Base-by-base conservation (phyloP, 1,140 invertebrate genomes). In the Sinella curviseta region DNA sequence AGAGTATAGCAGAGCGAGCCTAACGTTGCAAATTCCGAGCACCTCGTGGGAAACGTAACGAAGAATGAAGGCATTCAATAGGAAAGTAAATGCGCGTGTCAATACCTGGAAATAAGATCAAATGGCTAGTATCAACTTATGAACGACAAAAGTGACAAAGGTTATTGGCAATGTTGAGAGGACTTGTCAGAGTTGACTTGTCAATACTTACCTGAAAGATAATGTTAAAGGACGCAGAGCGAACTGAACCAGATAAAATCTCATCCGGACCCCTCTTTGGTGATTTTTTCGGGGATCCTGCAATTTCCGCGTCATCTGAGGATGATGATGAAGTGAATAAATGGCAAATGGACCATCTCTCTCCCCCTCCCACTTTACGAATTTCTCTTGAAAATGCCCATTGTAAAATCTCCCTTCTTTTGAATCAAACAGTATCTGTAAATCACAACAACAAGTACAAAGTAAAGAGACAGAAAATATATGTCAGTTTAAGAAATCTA, bases 1-100 rank as follows among this genome's bases (percentile, higher is more conserved):
- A 74, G 95, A 96, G 87, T 98, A 97, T 54, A 99, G 88, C 20
- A 99, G 87, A 24, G 96, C 88, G 28, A 99, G 88, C 84, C 97
- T 91, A 8, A 99, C 96, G 90, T 98, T 97, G 90, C 98, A 97
- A 80, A 98, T 94, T 78, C 96, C 97, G 74, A 99, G 89, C 34
- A 97, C 91, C 85, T 95, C 94, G 87, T 94, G 93, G 24, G 93
- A 93, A 31, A 98, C 93, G 88, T 95, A 94, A 36, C 96, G 91
- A 80, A 98, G 90, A 54, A 97, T 94, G 88, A 97, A 95, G 67
- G 94, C 96, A 90, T 98, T 98, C 79, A 97, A 89, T 57, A 95
- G 86, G 88, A 97, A 97, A 81, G 95, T 96, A 65, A 97, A 86
- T 85, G 92, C 91, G 85, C 95, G 89, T 85, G 92, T 92, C 79